phyloP scores from a whole-genome alignment of 2,113 vertebrate species.

The Erythrocercus mccallii region DNA sequence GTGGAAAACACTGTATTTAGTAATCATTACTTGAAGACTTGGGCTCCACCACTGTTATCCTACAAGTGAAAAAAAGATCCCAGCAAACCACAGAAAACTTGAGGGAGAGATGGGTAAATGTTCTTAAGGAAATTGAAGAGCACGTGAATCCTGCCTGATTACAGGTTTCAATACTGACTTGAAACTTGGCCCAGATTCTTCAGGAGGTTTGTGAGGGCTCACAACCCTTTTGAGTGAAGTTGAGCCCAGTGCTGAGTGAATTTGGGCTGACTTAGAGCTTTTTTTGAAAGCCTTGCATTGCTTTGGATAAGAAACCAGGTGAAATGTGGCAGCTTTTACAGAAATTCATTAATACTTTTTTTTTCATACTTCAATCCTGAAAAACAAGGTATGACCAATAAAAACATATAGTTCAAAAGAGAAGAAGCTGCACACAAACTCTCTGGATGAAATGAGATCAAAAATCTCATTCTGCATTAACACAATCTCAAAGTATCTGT shows the following conservation, averaged over 20 bases:
- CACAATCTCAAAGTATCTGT: background rate
- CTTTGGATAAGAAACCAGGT: constrained; percentile 31
- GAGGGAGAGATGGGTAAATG: background rate
- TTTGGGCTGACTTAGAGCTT: background rate
- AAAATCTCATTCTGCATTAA: background rate
- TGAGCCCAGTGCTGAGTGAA: constrained; percentile 15
- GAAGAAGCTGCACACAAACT: background rate
- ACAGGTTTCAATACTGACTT: background rate
- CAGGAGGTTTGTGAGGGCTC: background rate
- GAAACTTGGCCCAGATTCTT: constrained; percentile 42
- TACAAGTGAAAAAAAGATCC: background rate
- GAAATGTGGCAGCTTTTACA: background rate
- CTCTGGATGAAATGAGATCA: background rate
- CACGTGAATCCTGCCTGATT: constrained; percentile 1
- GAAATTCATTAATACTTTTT: background rate
- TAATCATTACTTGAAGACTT: background rate
- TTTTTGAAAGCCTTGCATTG: background rate
- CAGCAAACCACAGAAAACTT: background rate
- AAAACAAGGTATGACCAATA: background rate
- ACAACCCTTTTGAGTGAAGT: background rate
- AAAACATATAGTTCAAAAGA: background rate
- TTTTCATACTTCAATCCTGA: background rate
- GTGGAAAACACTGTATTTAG: background rate
- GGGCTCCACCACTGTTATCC: background rate
- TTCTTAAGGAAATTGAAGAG: constrained; percentile 27